phyloP scores from a whole-genome alignment of 1,140 invertebrate genomes.

The Zeugodacus cucurbitae region DNA sequence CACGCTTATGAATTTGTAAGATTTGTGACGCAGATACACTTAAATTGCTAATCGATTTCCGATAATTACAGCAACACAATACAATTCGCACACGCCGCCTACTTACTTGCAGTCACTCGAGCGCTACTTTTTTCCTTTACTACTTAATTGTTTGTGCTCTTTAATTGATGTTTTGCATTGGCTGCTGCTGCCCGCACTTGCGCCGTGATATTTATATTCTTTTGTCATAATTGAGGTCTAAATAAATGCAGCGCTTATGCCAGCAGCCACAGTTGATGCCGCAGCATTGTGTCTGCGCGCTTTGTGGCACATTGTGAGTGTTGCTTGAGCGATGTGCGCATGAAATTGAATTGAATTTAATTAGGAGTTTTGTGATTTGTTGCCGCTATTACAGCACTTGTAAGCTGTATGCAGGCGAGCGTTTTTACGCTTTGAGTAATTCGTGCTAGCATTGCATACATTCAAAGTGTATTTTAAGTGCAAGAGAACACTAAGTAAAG shows the following conservation, averaged over 20 bases:
- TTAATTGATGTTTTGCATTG: not conserved
- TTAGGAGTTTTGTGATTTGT: not conserved
- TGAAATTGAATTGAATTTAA: slow-evolving; percentile 40
- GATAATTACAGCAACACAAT: slow-evolving; percentile 30
- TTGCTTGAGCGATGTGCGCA: slow-evolving; percentile 18
- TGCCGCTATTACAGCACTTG: not conserved
- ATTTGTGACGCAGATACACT: slow-evolving; percentile 37
- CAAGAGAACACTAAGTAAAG: too few relatives aligned
- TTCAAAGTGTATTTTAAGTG: too few relatives aligned
- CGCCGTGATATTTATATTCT: not conserved
- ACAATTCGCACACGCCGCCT: not conserved
- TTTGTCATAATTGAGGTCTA: not conserved
- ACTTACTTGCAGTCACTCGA: not conserved
- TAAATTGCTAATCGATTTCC: slow-evolving; percentile 36
- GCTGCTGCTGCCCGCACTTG: not conserved
- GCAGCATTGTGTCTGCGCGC: too few relatives aligned
- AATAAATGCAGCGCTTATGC: not conserved
- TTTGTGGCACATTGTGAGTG: too few relatives aligned
- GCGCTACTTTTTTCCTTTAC: not conserved
- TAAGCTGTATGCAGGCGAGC: not conserved
- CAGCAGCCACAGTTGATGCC: not conserved
- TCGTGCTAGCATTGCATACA: not conserved
- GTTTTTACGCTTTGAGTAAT: not conserved
- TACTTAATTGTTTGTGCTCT: not conserved
- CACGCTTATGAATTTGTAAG: slow-evolving; percentile 34